Evolutionary conservation across 1,140 invertebrate species (phyloP), one percentile per base, ranked within the genome.

Genomic region (Portunus trituberculatus): DNA sequence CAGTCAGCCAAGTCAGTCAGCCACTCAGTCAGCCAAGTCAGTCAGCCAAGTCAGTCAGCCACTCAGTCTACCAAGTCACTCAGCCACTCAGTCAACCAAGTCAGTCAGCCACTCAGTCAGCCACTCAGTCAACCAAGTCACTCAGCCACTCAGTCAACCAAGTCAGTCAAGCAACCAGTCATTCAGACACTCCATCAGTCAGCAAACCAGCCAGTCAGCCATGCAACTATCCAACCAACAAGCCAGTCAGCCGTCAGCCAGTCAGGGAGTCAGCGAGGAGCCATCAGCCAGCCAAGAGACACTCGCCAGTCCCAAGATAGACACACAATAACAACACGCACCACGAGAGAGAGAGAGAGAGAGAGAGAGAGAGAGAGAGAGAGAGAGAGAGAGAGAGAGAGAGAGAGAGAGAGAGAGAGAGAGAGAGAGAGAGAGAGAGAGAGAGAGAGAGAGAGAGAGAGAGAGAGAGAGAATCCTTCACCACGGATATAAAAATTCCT

Each of bases 281-380:
- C 8, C 52, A 10, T 59, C 52, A 59, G 52, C 52, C 52, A 20
- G 52, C 52, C 52, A 76, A 76, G n/a, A 76, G 67, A 76, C 67
- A 76, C n/a, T 76, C n/a, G n/a, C 67, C 67, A n/a, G 67, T n/a
- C 67, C 20, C 67, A 76, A 76, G 67, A 76, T 59, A 59, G 52
- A 59, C 52, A 59, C 52, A 20, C 52, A 20, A 59, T 59, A 59
- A 59, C 52, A 59, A 59, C 52, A 59, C 52, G 39, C 52, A 59
- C 52, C 16, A 59, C 52, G 67, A 76, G 67, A 76, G 25, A 76
- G 67, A 76, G 67, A 76, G 67, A 76, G 67, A 76, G 67, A 76
- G 67, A 76, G 67, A 76, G 67, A 76, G 67, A 76, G 67, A 76
- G 67, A 76, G 67, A 76, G 67, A 76, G 67, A 76, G 67, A 76